These are phyloP conservation scores for Pachyrhynchus sulphureomaculatus DNA, from an alignment of 1,140 invertebrate species.

Conservation along the genomic window DNA sequence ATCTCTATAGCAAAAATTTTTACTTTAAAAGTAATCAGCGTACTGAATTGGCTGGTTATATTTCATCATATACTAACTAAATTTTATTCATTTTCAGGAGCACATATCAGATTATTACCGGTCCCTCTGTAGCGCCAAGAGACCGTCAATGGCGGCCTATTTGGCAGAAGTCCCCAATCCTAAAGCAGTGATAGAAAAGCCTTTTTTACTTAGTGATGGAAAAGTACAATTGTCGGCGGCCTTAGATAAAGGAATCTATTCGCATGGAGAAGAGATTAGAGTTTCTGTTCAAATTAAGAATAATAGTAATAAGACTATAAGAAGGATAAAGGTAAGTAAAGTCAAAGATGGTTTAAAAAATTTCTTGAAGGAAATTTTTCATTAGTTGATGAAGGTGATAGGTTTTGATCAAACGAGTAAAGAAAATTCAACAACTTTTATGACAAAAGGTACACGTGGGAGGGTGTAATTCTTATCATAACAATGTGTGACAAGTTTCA, in stretches of 20 bases:
- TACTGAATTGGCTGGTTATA: too few species aligned
- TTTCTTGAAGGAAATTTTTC: neutral
- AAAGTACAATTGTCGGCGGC: conserved; percentile 79
- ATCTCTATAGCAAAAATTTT: too few species aligned
- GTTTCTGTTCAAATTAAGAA: conserved; percentile 89
- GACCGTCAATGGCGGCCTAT: conserved; percentile 46
- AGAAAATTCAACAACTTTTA: too few species aligned
- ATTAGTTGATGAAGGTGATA: neutral
- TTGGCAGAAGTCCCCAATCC: conserved; percentile 40
- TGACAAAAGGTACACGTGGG: too few species aligned
- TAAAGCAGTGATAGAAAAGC: conserved; percentile 59
- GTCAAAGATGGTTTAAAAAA: neutral
- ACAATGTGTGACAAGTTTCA: too few species aligned
- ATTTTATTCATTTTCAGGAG: conserved; percentile 14
- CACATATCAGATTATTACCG: conserved; percentile 32
- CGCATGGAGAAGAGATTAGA: conserved; percentile 87
- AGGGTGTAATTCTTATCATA: too few species aligned
- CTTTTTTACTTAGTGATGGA: conserved; percentile 66
- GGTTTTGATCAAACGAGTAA: too few species aligned
- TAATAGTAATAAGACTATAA: conserved; percentile 92
- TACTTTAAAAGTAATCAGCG: too few species aligned
- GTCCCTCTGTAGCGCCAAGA: conserved; percentile 41
- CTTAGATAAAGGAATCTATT: conserved; percentile 90
- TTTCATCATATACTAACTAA: too few species aligned
- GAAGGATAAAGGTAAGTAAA: conserved; percentile 80